Conservation (phyloP, 2,113 vertebrate genomes). For the Chamaetylas fuelleborni region DNA sequence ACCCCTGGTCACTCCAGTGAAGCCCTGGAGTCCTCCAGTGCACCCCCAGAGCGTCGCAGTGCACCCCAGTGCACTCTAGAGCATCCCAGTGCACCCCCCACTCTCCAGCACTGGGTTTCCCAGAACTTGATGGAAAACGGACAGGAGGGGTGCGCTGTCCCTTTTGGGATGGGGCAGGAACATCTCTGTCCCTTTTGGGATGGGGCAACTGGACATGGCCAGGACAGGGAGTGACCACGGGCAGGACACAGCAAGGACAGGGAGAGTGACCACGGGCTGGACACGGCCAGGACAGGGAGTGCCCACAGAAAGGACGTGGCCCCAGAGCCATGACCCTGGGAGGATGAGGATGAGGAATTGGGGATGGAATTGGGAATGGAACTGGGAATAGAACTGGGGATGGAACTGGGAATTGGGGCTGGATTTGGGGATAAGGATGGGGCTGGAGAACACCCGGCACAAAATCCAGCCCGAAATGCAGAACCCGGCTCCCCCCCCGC, state of each 20-base stretch:
- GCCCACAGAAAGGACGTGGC: too few species aligned
- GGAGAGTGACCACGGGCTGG: neutral
- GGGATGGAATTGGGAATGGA: too few species aligned
- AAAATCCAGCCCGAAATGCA: neutral
- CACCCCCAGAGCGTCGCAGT: too few species aligned
- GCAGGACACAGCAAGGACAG: neutral
- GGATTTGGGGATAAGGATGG: neutral
- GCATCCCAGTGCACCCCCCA: too few species aligned
- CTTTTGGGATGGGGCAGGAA: too few species aligned
- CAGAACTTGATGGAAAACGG: neutral
- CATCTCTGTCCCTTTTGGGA: too few species aligned
- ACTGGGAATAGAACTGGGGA: neutral
- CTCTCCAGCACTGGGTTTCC: neutral
- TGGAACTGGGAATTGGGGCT: neutral
- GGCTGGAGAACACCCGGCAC: too few species aligned
- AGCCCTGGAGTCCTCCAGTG: too few species aligned
- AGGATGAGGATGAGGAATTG: too few species aligned
- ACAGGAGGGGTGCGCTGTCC: neutral
- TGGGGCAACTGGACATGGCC: too few species aligned
- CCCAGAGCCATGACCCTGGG: neutral
- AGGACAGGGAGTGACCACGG: neutral
- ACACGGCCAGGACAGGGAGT: neutral
- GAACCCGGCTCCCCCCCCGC: neutral
- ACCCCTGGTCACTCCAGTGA: too few species aligned
- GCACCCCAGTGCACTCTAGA: too few species aligned